These are phyloP conservation scores for Cryptus viduatorius DNA, from an alignment of 2,888 invertebrate species.

Conservation along the genomic window DNA sequence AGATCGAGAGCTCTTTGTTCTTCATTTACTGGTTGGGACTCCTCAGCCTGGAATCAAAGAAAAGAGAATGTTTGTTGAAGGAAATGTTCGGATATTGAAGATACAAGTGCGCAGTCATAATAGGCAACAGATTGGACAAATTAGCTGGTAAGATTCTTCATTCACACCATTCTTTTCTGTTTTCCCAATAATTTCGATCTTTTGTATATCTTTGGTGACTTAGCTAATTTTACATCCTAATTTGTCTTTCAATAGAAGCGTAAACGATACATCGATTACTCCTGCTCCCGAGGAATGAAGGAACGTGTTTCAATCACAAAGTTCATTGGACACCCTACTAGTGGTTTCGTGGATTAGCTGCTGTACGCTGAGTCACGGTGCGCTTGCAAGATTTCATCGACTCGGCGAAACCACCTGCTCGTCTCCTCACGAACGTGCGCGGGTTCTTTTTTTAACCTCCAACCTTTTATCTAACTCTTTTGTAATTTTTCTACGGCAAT, in stretches of 20 bases:
- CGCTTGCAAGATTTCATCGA: constrained; percentile 30
- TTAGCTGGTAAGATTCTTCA: too few species aligned
- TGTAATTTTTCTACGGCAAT: too few species aligned
- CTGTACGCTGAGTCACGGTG: constrained; percentile 18
- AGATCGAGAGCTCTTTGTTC: background rate
- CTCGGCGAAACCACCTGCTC: background rate
- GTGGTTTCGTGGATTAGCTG: background rate
- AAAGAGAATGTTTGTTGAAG: background rate
- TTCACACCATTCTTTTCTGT: too few species aligned
- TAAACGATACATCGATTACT: constrained; percentile 23
- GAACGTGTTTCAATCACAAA: constrained; percentile 32
- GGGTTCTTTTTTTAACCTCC: too few species aligned
- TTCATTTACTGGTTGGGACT: constrained; percentile 4
- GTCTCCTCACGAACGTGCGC: background rate
- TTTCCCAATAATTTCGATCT: too few species aligned
- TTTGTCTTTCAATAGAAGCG: constrained; percentile 35
- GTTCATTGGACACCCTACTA: background rate
- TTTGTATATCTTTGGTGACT: too few species aligned
- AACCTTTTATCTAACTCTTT: too few species aligned
- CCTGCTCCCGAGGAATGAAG: background rate
- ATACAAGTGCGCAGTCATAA: background rate
- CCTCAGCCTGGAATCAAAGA: constrained; percentile 21
- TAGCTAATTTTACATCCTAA: constrained; percentile 4
- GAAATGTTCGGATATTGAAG: background rate
- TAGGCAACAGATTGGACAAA: background rate